These are phyloP conservation scores for Cercopithecus mitis DNA, from an alignment of 2,797 vertebrate genomes.

Conservation along the genomic window DNA sequence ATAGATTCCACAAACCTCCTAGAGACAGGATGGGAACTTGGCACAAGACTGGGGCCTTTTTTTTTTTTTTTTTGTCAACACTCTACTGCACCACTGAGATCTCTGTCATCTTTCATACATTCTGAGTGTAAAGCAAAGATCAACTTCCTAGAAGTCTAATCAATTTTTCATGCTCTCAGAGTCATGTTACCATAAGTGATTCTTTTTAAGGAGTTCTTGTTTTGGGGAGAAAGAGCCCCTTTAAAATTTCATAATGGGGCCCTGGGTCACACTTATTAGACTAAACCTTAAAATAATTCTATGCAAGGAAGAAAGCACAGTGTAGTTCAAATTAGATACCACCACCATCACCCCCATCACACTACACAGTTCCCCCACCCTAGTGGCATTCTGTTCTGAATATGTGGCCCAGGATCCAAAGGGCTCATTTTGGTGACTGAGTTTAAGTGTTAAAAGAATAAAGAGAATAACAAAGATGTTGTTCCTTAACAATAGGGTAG, in stretches of 20 bases:
- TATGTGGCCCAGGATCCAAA: neutral
- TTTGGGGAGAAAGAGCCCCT: neutral
- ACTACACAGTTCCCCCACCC: fast-evolving
- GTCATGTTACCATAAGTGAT: neutral
- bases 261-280: neutral
- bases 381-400: neutral
- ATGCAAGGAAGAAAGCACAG: neutral
- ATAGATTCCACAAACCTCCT: neutral
- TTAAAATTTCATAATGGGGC: slow-evolving; percentile 6
- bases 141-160: neutral
- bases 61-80: neutral
- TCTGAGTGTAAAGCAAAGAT: neutral
- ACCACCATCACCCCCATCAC: no score
- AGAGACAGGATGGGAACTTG: no score
- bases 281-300: neutral
- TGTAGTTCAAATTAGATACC: neutral
- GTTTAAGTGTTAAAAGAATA: neutral
- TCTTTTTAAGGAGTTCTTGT: neutral
- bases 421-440: neutral
- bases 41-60: neutral
- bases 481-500: neutral
- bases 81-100: neutral
- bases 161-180: neutral
- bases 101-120: neutral
- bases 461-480: neutral